phyloP scores from a whole-genome alignment of 2,888 invertebrate species.

The Hofmannophila pseudospretella region DNA sequence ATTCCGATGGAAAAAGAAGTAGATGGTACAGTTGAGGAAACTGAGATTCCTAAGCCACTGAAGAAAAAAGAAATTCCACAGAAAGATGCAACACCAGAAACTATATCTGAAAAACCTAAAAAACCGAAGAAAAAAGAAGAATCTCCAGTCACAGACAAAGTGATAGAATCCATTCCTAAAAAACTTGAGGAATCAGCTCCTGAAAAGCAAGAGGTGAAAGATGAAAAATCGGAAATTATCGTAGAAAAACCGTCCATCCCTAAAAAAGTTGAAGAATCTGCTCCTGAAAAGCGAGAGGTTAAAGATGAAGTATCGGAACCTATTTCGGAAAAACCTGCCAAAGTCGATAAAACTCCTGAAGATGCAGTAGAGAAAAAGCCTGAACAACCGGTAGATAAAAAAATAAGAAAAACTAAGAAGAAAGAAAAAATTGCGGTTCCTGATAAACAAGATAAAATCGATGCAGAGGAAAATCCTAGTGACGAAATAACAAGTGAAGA shows the following conservation, averaged over 20 bases:
- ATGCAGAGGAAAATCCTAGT: background rate
- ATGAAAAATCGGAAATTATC: background rate
- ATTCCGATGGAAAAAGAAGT: background rate
- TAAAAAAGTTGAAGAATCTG: background rate
- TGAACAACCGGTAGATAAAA: background rate
- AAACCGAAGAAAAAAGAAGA: slow-evolving; percentile 8
- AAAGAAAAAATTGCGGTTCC: background rate
- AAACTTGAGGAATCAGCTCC: background rate
- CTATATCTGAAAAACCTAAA: slow-evolving; percentile 17
- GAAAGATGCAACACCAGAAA: background rate
- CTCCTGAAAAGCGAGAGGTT: too few relatives aligned
- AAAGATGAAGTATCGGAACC: too few relatives aligned
- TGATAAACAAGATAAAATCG: background rate
- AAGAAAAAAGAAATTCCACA: background rate
- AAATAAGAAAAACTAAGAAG: background rate
- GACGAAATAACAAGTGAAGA: background rate
- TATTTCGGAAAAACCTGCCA: too few relatives aligned
- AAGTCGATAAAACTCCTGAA: background rate
- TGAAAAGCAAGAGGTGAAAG: background rate
- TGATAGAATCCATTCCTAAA: background rate
- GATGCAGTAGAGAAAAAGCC: background rate
- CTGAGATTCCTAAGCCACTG: background rate
- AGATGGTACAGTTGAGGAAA: slow-evolving; percentile 23
- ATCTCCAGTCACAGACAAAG: background rate
- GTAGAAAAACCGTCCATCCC: too few relatives aligned